Evolutionary conservation across 2,113 vertebrate species (phyloP), one percentile per base, ranked within the genome.

Genomic region (Perognathus longimembris): DNA sequence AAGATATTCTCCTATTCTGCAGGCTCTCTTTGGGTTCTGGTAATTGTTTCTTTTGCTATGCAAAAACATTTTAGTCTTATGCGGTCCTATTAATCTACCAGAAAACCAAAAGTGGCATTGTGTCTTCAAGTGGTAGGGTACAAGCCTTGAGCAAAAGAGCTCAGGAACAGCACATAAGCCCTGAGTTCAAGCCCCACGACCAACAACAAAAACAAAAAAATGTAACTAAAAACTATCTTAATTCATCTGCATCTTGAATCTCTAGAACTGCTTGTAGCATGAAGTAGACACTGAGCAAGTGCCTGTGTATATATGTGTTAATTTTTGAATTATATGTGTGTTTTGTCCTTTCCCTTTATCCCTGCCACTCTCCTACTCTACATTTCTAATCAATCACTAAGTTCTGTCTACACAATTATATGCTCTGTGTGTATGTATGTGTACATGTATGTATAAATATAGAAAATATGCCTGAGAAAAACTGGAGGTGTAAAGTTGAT

Each of bases 261-360:
- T 40, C 28, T 30, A 86, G 59, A 91, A 86, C 40, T 38, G n/a
- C 61, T 86, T 84, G 38, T 89, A 45, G 76, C 75, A 91, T 84
- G 71, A 96, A 91, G 42, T 63, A 87, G 67, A 89, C 30, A 22
- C n/a, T 36, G 57, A 84, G 12, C 75, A 86, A 83, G 34, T 82
- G 79, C 40, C 90, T 71, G 50, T 66, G 67, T 73, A 87, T 71
- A 64, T 83, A 50, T 70, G 64, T 66, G 2, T 34, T 75, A 45
- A 81, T 90, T n/a, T 59, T n/a, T 66, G 85, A 66, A 89, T 84
- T 90, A 21, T 50, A 3, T n/a, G 20, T 34, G 15, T 66, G 34
- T 57, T 71, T 87, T 67, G 20, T 40, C 81, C 32, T 57, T 89
- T 93, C 54, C 91, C n/a, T 92, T 88, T 88, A 85, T 63, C 40